phyloP scores from a whole-genome alignment of 2,888 invertebrate species.

The Sinelater perroti region DNA sequence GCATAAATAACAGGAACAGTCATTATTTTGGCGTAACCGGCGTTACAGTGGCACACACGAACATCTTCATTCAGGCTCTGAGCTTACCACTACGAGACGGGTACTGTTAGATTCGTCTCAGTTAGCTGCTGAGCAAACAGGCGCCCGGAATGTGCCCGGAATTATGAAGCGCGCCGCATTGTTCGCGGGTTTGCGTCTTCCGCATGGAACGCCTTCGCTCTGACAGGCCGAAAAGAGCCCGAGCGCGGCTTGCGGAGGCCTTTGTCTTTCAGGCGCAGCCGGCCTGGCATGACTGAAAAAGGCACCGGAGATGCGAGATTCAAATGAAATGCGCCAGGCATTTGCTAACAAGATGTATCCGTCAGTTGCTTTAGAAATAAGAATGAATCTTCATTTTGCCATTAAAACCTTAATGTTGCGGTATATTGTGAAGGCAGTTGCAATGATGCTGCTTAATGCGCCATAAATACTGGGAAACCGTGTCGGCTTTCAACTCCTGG shows the following conservation, averaged over 20 bases:
- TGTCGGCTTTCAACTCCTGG: slow-evolving; percentile 7
- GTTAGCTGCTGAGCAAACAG: slow-evolving; percentile 27
- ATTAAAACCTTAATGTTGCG: slow-evolving; percentile 25
- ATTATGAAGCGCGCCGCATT: slow-evolving; percentile 21
- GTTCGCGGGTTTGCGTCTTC: slow-evolving; percentile 9
- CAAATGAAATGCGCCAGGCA: slow-evolving; percentile 8
- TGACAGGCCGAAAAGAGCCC: background rate
- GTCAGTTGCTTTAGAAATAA: slow-evolving; percentile 17
- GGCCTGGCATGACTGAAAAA: background rate
- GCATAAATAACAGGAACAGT: slow-evolving; percentile 25
- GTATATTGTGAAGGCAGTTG: slow-evolving; percentile 24
- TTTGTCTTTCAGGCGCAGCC: too few relatives aligned
- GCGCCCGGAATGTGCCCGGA: slow-evolving; percentile 11
- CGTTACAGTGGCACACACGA: slow-evolving; percentile 31
- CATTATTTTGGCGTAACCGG: slow-evolving; percentile 18
- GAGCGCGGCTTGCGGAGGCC: too few relatives aligned
- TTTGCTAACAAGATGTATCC: slow-evolving; percentile 21
- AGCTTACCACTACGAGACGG: slow-evolving; percentile 13
- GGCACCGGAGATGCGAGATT: slow-evolving; percentile 4
- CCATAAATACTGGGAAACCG: slow-evolving; percentile 26
- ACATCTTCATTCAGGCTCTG: slow-evolving; percentile 21
- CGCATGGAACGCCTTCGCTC: background rate
- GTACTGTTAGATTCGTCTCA: slow-evolving; percentile 28
- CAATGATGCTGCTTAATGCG: slow-evolving; percentile 27
- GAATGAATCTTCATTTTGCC: slow-evolving; percentile 17